These are phyloP conservation scores for Holacanthus passer DNA, from an alignment of 2,113 vertebrate genomes.

Conservation along the genomic window DNA sequence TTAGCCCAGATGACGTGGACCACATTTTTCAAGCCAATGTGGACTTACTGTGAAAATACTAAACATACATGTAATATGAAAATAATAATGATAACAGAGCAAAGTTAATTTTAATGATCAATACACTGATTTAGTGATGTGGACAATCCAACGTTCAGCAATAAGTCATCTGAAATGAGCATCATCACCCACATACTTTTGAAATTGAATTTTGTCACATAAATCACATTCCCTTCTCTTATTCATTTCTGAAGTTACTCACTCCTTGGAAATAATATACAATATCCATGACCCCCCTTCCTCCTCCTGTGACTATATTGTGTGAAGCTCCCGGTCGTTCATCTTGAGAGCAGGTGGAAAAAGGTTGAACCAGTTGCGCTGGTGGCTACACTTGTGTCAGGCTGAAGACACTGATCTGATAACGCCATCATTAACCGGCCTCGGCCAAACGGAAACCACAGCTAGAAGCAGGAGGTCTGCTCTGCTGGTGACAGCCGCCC, in stretches of 20 bases:
- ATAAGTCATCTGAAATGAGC: neutral
- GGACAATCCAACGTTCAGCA: slow-evolving; percentile 11
- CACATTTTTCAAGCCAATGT: neutral
- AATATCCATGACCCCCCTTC: slow-evolving; percentile 40
- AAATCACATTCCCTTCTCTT: slow-evolving; percentile 36
- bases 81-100: neutral
- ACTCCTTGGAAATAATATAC: slow-evolving; percentile 46
- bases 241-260: slow-evolving; percentile 46
- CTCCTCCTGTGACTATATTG: slow-evolving; percentile 52
- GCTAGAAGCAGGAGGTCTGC: slow-evolving; percentile 64
- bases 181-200: neutral
- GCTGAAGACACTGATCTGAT: slow-evolving; percentile 75
- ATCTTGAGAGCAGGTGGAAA: slow-evolving; percentile 68
- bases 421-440: slow-evolving; percentile 75
- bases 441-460: slow-evolving; percentile 36
- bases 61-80: neutral
- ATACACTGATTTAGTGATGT: neutral
- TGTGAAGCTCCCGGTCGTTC: slow-evolving; percentile 55
- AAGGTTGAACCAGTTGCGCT: slow-evolving; percentile 64
- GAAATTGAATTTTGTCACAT: neutral
- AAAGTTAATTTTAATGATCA: neutral
- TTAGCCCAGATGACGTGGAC: too few species aligned
- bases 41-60: neutral
- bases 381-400: slow-evolving; percentile 62
- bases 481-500: slow-evolving; percentile 61